Percentiles rank a stretch among this genome's conserved stretches.
Evolutionary conservation across 2,888 invertebrate species (phyloP).

Genomic region (Synanthedon tipuliformis): DNA sequence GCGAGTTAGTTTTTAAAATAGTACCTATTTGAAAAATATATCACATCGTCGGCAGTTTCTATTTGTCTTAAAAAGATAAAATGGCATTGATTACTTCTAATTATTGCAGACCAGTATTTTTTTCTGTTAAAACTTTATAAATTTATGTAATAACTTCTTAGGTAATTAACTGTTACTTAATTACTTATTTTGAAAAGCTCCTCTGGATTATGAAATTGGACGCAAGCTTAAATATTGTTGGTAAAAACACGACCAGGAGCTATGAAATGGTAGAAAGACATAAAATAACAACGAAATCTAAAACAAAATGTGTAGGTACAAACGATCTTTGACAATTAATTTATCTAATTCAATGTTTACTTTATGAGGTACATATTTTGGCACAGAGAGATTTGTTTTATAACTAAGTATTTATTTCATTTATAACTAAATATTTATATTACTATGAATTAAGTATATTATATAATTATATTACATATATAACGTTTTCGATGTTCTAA

Average conservation of each 20-base stretch:
- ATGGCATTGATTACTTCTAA: slow-evolving; percentile 10
- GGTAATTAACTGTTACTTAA: neutral
- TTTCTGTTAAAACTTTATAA: neutral
- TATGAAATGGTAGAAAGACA: neutral
- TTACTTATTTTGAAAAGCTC: neutral
- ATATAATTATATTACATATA: slow-evolving; percentile 34
- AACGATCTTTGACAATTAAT: slow-evolving; percentile 49
- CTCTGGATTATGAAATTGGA: neutral
- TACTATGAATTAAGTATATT: slow-evolving; percentile 31
- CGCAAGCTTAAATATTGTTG: neutral
- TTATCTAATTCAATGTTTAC: slow-evolving; percentile 64
- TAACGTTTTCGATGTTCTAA: slow-evolving; percentile 69
- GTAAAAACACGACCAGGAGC: neutral
- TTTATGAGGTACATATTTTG: slow-evolving; percentile 85
- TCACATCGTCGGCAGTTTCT: slow-evolving; percentile 27
- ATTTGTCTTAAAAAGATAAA: slow-evolving; percentile 16
- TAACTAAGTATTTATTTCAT: slow-evolving; percentile 45
- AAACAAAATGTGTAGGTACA: slow-evolving; percentile 39
- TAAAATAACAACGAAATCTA: slow-evolving; percentile 25
- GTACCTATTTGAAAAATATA: slow-evolving; percentile 1
- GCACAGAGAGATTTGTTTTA: slow-evolving; percentile 78
- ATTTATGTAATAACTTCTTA: neutral
- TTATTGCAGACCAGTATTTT: slow-evolving; percentile 19
- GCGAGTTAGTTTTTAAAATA: too few relatives aligned
- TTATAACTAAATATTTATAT: slow-evolving; percentile 53